Base-by-base conservation (phyloP, 2,888 invertebrate species). In the Proisotoma minuta region DNA sequence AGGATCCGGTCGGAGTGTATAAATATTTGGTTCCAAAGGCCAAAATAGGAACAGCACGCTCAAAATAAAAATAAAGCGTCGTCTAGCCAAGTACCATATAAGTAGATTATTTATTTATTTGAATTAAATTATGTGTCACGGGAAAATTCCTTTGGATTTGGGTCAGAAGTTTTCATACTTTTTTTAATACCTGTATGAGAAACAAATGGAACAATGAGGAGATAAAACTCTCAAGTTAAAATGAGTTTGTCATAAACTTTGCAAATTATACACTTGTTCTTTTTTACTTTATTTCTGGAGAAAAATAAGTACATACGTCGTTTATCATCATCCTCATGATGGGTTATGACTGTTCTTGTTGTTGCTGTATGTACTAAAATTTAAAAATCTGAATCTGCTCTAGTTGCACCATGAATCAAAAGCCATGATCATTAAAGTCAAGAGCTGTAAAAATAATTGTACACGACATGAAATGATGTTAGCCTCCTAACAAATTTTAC, bases 241-340 rank as follows among this genome's bases (percentile, higher is more conserved):
- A 5, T 43, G 43, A 43, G 20, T 20, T 20, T 20, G 34, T 34
- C 34, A 34, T 34, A 34, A 34, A 34, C 34, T 34, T 43, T 43
- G 43, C 43, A 43, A 43, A 43, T 43, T 43, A 43, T 20, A 43
- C n/a, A n/a, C n/a, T n/a, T n/a, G n/a, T n/a, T n/a, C n/a, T n/a
- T n/a, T n/a, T n/a, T n/a, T n/a, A n/a, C n/a, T n/a, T n/a, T n/a
- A n/a, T 34, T 34, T 34, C 34, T 34, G 8, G 8, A 15, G 34
- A 20, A 43, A 43, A 43, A 43, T 43, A 4, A 43, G 43, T n/a
- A n/a, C n/a, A n/a, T n/a, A n/a, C n/a, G n/a, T n/a, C 43, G 18
- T 43, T 43, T 43, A 43, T 43, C 43, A 43, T 43, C 5, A 43
- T 43, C 18, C 15, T 34, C 15, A 8, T 34, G 34, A 34, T 34